Evolutionary conservation across 2,888 invertebrate genomes (phyloP).

Genomic region (Drosophila rellima): DNA sequence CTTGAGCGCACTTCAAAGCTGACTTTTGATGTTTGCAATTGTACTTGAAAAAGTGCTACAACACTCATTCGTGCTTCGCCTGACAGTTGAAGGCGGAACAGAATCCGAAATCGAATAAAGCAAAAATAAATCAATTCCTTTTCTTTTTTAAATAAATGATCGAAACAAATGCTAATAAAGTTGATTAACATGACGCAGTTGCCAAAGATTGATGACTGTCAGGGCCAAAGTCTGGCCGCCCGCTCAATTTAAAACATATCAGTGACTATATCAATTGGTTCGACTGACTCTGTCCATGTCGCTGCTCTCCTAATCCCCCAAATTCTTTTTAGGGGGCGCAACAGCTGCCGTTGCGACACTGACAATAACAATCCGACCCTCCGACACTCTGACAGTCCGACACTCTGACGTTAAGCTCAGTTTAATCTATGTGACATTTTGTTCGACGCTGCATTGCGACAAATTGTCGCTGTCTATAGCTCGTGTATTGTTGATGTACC

Average conservation of each 20-base stretch:
- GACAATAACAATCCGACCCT: neutral
- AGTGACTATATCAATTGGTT: conserved; percentile 39
- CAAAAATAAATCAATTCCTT: conserved; percentile 19
- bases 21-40: conserved; percentile 72
- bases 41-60: conserved; percentile 77
- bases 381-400: conserved; percentile 4
- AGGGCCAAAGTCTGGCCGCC: conserved; percentile 49
- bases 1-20: conserved; percentile 67
- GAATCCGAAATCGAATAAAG: conserved; percentile 27
- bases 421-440: conserved; percentile 71
- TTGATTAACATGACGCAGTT: conserved; percentile 64
- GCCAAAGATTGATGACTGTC: conserved; percentile 72
- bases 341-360: conserved; percentile 52
- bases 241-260: conserved; percentile 45
- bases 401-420: conserved; percentile 38
- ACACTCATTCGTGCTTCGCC: conserved; percentile 46
- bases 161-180: conserved; percentile 69
- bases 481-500: conserved; percentile 15
- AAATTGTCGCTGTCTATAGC: conserved; percentile 45
- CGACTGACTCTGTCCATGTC: conserved; percentile 7
- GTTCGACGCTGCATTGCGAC: conserved; percentile 59
- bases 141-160: conserved; percentile 16
- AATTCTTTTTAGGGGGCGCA: conserved; percentile 46
- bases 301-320: conserved; percentile 44
- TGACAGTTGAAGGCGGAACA: conserved; percentile 71